Conservation (phyloP, 2,888 invertebrate genomes). For the Erannis defoliaria region DNA sequence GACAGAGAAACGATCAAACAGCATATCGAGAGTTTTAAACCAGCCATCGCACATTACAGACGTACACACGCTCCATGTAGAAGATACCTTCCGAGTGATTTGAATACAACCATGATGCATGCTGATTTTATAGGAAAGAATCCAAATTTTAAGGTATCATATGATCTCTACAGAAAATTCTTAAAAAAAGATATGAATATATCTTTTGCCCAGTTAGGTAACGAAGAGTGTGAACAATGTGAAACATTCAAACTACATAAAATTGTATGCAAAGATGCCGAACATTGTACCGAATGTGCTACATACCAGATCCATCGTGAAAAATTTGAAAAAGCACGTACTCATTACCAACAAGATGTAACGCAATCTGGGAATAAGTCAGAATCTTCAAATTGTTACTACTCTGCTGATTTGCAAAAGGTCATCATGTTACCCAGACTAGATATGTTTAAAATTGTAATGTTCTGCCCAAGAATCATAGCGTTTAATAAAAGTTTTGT, state of each 20-base stretch:
- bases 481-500: constrained; percentile 2
- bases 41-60: constrained; percentile 13
- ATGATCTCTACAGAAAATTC: constrained; percentile 26
- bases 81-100: constrained; percentile 12
- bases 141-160: constrained; percentile 20
- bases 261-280: constrained; percentile 18
- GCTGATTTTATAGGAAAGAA: constrained; percentile 26
- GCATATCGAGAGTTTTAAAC: constrained; percentile 11
- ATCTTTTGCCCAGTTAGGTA: constrained; percentile 34
- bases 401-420: constrained; percentile 1
- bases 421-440: not conserved
- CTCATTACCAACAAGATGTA: constrained; percentile 11
- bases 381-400: constrained; percentile 21
- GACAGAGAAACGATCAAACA: constrained; percentile 14
- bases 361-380: constrained; percentile 5
- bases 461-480: not conserved
- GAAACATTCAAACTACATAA: constrained; percentile 18
- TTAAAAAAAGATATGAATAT: constrained; percentile 33
- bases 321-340: constrained; percentile 6
- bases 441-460: not conserved
- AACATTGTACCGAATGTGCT: constrained; percentile 6
- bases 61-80: constrained; percentile 17
- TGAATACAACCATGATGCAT: constrained; percentile 21
- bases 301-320: constrained; percentile 5
- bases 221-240: constrained; percentile 31